These are phyloP conservation scores for Anthonomus grandis DNA, from an alignment of 1,140 invertebrate genomes.

Conservation along the genomic window DNA sequence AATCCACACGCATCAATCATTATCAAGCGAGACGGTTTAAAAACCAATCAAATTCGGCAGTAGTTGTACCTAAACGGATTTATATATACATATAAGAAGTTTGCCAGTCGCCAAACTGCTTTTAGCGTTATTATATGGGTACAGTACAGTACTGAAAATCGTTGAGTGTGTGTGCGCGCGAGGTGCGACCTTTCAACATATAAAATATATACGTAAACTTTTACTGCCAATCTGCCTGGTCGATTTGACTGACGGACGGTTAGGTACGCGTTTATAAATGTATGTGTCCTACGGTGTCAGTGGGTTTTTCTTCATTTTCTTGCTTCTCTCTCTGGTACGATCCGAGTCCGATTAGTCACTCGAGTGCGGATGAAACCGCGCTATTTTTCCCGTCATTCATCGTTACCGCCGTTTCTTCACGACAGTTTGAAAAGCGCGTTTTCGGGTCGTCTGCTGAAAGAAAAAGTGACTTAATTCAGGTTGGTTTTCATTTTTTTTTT, in stretches of 20 bases:
- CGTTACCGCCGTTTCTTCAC: neutral
- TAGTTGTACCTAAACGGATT: no score
- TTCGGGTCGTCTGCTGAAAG: neutral
- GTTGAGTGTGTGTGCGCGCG: conserved; percentile 8
- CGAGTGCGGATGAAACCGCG: conserved; percentile 14
- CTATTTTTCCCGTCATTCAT: conserved; percentile 5
- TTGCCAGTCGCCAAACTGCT: conserved; percentile 3
- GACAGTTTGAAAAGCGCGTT: conserved; percentile 2
- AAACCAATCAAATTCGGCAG: no score
- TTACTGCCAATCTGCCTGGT: conserved; percentile 12
- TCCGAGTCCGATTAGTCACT: conserved; percentile 5
- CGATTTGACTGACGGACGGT: conserved; percentile 9
- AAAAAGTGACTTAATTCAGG: neutral
- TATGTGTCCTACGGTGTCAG: conserved; percentile 26
- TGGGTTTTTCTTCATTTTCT: conserved; percentile 22
- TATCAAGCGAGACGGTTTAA: no score
- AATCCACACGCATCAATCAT: no score
- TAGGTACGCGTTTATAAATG: conserved; percentile 13
- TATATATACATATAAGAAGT: conserved; percentile 10
- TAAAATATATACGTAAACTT: no score
- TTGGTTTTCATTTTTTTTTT: neutral
- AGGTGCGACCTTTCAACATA: conserved; percentile 15
- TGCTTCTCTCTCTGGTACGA: neutral
- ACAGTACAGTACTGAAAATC: conserved; percentile 18
- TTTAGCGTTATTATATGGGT: conserved; percentile 3